A percentile compares a stretch with the other conserved stretches of the same genome.
These are phyloP conservation scores for Zosterops hypoxanthus DNA, from an alignment of 2,113 vertebrate genomes.

Conservation along the genomic window DNA sequence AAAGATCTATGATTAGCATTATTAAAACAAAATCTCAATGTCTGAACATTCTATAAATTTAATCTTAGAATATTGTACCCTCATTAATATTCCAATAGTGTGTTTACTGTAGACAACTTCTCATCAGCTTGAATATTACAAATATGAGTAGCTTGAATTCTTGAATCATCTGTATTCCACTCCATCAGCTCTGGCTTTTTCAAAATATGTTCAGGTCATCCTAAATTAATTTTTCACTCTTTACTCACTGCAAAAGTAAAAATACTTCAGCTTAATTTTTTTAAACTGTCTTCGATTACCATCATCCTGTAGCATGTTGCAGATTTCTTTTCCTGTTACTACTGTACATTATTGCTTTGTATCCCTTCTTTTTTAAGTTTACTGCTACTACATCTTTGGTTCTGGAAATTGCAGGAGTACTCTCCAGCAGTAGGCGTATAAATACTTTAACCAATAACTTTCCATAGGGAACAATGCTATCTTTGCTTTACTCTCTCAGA, in stretches of 20 bases:
- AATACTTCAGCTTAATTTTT: not conserved
- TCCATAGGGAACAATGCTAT: not conserved
- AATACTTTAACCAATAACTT: not conserved
- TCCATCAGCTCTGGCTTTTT: not conserved
- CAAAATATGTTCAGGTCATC: slow-evolving; percentile 12
- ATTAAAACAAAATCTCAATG: slow-evolving; percentile 33
- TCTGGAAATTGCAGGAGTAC: not conserved
- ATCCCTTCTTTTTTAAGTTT: not conserved
- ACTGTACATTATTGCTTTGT: not conserved
- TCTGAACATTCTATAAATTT: slow-evolving; percentile 36
- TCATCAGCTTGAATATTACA: not conserved
- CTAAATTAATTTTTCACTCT: slow-evolving; percentile 37
- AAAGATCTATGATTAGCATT: slow-evolving; percentile 55
- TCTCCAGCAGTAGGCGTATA: not conserved
- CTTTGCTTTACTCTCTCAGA: not conserved
- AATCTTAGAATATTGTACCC: not conserved
- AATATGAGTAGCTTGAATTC: not conserved
- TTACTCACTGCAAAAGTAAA: not conserved
- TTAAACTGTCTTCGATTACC: not conserved
- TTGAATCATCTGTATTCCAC: not conserved
- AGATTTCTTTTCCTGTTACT: not conserved
- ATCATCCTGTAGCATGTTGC: not conserved
- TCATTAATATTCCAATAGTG: not conserved
- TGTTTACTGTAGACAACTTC: not conserved
- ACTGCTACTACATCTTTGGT: not conserved